Evolutionary conservation across 2,797 vertebrate species (phyloP).

Genomic region (Cyclura pinguis): DNA sequence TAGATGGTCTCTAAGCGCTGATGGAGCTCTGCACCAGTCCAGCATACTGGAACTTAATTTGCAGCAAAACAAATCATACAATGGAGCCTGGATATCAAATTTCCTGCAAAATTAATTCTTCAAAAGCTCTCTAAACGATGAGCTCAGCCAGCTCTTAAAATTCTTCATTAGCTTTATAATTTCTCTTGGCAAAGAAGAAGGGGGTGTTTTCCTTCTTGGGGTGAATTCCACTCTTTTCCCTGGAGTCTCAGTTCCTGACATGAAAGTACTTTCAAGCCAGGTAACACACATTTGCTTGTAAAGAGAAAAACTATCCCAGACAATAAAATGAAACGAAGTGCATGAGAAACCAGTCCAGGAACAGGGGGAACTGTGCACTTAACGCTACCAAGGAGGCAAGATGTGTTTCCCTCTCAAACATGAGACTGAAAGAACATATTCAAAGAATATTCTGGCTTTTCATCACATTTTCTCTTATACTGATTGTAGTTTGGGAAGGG

Average conservation of each 20-base stretch:
- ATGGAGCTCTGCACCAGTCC: background rate
- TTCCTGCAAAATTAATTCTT: conserved; percentile 56
- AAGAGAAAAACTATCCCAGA: conserved; percentile 20
- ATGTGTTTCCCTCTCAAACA: background rate
- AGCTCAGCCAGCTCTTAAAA: conserved; percentile 17
- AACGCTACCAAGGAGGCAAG: background rate
- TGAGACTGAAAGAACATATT: background rate
- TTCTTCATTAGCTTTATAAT: conserved; percentile 54
- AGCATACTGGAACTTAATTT: conserved; percentile 9
- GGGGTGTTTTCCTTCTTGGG: background rate
- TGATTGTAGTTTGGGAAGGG: background rate
- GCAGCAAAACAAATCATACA: background rate
- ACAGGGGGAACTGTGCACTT: background rate
- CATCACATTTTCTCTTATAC: background rate
- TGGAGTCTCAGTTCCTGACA: conserved; percentile 11
- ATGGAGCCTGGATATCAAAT: conserved; percentile 32
- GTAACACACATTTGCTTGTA: conserved; percentile 42
- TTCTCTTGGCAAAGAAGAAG: background rate
- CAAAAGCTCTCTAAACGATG: conserved; percentile 23
- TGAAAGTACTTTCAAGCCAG: conserved; percentile 35
- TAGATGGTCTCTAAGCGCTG: background rate
- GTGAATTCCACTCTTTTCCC: conserved; percentile 14
- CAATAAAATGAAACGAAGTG: background rate
- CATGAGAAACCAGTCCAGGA: background rate
- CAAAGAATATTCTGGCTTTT: background rate